Evolutionary conservation across 1,140 invertebrate genomes (phyloP).

Genomic region (Drosophila dunni): DNA sequence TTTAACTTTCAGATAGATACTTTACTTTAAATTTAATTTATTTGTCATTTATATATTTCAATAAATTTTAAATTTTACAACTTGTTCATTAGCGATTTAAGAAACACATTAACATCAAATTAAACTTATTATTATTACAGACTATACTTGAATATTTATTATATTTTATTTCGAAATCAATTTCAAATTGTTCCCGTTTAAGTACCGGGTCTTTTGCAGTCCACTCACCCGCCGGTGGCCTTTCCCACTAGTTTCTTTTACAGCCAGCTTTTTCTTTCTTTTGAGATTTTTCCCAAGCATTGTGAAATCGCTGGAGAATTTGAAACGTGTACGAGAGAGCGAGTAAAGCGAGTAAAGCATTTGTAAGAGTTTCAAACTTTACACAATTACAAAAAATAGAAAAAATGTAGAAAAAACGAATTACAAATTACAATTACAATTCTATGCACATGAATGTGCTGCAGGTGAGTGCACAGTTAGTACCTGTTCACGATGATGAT

Average conservation of each 20-base stretch:
- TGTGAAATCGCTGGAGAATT: conserved; percentile 55
- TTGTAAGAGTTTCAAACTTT: conserved; percentile 36
- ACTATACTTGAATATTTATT: too few relatives aligned
- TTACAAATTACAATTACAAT: conserved; percentile 37
- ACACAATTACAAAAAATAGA: conserved; percentile 7
- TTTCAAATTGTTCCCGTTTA: too few relatives aligned
- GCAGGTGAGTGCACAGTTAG: conserved; percentile 39
- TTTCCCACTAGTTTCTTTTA: conserved; percentile 1
- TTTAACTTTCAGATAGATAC: too few relatives aligned
- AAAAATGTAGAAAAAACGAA: background rate
- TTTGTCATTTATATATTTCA: too few relatives aligned
- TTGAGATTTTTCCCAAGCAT: conserved; percentile 66
- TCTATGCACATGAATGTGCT: conserved; percentile 26
- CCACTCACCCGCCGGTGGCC: too few relatives aligned
- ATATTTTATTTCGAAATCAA: too few relatives aligned
- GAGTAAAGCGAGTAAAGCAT: conserved; percentile 12
- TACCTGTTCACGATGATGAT: conserved; percentile 22
- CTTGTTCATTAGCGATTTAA: too few relatives aligned
- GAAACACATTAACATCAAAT: too few relatives aligned
- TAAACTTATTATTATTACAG: too few relatives aligned
- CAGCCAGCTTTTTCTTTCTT: conserved; percentile 57
- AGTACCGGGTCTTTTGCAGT: too few relatives aligned
- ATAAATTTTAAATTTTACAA: too few relatives aligned
- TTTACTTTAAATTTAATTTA: too few relatives aligned
- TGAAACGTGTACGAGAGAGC: conserved; percentile 24